Evolutionary conservation across 2,113 vertebrate genomes (phyloP), one percentile per base, ranked within the genome.

Genomic region (Melanerpes formicivorus): DNA sequence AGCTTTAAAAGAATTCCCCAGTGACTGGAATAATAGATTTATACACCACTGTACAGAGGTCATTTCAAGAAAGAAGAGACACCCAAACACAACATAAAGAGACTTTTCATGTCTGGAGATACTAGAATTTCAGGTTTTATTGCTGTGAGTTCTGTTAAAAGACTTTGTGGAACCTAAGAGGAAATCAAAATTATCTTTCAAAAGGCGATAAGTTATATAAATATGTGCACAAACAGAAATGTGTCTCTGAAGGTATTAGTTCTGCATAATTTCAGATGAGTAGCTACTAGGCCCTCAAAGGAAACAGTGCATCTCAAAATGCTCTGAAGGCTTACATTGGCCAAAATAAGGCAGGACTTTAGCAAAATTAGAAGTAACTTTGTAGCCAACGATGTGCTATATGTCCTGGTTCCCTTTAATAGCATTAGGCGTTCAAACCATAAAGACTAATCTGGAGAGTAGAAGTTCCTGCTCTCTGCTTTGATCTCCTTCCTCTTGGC

Each of bases 401-500:
- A 80, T 78, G 97, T 96, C 95, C 96, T 91, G 91, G 92, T 95
- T 98, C 92, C 87, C 95, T 97, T 97, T 97, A 97, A 98, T 93
- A 98, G 96, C 96, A 96, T 97, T 97, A 97, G 94, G 89, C 95
- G 87, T 97, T 95, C 89, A 93, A 78, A 97, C 96, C 96, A 95
- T 95, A 94, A 93, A 95, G 96, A 97, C 87, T 98, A 97, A 95
- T 98, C 96, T 93, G 95, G 97, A 98, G 90, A 97, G 96, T 97
- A 93, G 96, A 97, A 97, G 97, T 96, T 97, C 97, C 97, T 89
- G 88, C 96, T 96, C 93, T 89, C 85, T 90, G 87, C 98, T 98
- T 98, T 98, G 98, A 98, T 98, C 97, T 97, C 94, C 76, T 95
- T 97, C 95, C 97, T 97, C 97, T 97, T 67, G 96, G 97, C 96